A percentile compares a stretch with the other conserved stretches of the same genome.
Conservation (phyloP, 2,113 vertebrate genomes). For the Empidonax traillii region DNA sequence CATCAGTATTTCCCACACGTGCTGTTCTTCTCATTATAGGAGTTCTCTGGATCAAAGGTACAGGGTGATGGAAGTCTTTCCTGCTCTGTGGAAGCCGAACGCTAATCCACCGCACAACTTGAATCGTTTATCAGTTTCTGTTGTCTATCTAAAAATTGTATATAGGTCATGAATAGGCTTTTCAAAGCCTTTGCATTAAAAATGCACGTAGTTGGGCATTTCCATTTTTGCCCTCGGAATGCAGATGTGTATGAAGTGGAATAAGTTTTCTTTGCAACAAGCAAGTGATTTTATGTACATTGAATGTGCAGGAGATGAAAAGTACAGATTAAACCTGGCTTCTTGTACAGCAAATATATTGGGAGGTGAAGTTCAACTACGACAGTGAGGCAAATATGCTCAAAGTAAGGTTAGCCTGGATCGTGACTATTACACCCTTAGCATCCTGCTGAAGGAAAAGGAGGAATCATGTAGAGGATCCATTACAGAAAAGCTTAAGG, state of each 20-base stretch:
- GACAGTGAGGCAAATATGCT: not conserved
- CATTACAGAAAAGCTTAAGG: not conserved
- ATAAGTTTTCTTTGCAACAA: not conserved
- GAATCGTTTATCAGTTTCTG: not conserved
- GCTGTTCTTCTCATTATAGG: not conserved
- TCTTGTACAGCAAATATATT: not conserved
- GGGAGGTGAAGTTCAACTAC: not conserved
- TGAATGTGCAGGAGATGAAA: not conserved
- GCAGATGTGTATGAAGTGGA: not conserved
- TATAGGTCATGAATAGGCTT: not conserved
- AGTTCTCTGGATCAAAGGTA: not conserved
- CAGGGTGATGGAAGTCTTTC: not conserved
- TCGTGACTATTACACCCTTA: fast-evolving
- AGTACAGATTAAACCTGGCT: not conserved
- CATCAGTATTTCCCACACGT: not conserved
- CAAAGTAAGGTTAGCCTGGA: not conserved
- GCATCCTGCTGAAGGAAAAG: not conserved
- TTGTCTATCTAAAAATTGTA: not conserved
- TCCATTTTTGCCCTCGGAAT: not conserved
- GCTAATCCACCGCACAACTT: not conserved
- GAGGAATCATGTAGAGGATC: not conserved
- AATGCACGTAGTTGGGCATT: not conserved
- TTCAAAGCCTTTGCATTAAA: not conserved
- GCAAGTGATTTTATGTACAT: not conserved
- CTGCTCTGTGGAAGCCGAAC: not conserved